Base-by-base conservation (phyloP, 2,113 vertebrate species). In the Todiramphus chloris region DNA sequence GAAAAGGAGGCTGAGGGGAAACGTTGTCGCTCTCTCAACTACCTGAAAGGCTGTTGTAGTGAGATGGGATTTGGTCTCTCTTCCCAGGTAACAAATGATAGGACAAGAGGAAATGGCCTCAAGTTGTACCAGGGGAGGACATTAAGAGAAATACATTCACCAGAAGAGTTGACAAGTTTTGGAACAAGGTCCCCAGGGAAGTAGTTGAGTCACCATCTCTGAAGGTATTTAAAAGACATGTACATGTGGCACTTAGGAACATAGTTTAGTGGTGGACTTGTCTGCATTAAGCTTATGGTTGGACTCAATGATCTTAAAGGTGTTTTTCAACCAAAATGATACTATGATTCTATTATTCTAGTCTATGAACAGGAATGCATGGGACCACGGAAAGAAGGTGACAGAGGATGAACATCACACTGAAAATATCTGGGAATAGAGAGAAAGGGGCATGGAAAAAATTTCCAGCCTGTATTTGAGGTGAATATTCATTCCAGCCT, bases 1-100 rank as follows among this genome's bases (percentile, higher is more conserved):
- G 50, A 16, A 72, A 21, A 76, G 23, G 18, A 48, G 35, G 4
- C 25, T 92, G 2, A 35, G 28, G 18, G 35, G 6, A 4, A 16
- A 73, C 63, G 7, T 53, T 53, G 15, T 7, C 0, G 0, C 33
- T 11, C 35, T 78, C 64, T 77, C 43, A 81, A 3, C 11, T 56
- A 24, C 13, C 37, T 64, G 64, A 88, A 55, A 56, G 60, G 25
- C 64, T 50, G 18, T 4, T 60, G 43, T 44, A 69, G 69, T 0
- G 2, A 82, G 44, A 23, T 74, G 50, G 14, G 11, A 2, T 14
- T 62, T 3, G 3, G 10, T 31, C 19, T 74, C 80, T 91, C 82
- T 27, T 79, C 62, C 25, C 37, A 67, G 21, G 56, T 66, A 56
- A n/a, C 11, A 51, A 70, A 46, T 1, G 24, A 31, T 5, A 63